Base-by-base conservation (phyloP, 2,113 vertebrate species). In the Rattus rattus region DNA sequence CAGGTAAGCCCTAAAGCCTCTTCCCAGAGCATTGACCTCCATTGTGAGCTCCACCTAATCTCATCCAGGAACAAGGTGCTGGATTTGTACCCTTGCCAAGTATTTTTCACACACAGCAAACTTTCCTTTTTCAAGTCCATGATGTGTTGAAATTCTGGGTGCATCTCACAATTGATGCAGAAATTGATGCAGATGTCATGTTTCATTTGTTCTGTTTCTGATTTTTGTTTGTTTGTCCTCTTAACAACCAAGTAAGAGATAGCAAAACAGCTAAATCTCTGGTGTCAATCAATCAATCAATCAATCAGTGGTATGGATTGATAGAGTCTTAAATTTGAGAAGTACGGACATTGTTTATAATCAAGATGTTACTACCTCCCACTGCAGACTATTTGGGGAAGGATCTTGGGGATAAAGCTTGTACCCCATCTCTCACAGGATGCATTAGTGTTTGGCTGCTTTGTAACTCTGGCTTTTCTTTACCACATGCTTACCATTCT, bases 321-420 rank as follows among this genome's bases (percentile, higher is more conserved):
- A 95, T 80, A 30, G 30, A n/a, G 28, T 88, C 67, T 94, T 76
- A 73, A 96, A 86, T 91, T 52, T 92, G 73, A 91, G 77, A 87
- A 85, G 67, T 84, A 75, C 63, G n/a, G 70, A 81, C 92, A 94
- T 91, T 88, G 54, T 92, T 88, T 70, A 86, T 91, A 61, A 96
- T 86, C 5, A 19, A 92, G 73, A 69, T 30, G 84, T 54, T 52
- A 88, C 88, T 10, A 81, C 26, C 30, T 73, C 80, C 54, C 61
- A 33, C 17, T 77, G 30, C 36, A 79, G 54, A 87, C 67, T 65
- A 26, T 96, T 69, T 67, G 49, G 70, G 39, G 87, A 5, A 22
- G 17, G 0, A 69, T 39, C 54, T 2, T 7, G 36, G 43, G 36
- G 47, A 56, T 93, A 80, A 92, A 94, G 80, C 69, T 86, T 49